These are phyloP conservation scores for Myiotriccus ornatus DNA, from an alignment of 2,797 vertebrate genomes.

Conservation along the genomic window DNA sequence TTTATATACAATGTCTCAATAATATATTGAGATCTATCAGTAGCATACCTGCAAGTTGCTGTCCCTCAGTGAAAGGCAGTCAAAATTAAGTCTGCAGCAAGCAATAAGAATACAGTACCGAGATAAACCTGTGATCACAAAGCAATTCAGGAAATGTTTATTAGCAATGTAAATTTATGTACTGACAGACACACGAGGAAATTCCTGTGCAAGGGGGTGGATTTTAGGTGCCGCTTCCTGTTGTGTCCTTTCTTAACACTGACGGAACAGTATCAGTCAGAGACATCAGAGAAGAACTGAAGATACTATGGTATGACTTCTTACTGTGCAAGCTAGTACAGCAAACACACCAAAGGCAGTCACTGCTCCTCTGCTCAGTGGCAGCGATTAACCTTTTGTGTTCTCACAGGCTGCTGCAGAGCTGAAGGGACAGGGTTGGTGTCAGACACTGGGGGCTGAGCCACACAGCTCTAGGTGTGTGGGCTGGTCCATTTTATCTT, in stretches of 20 bases:
- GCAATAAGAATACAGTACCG: neutral
- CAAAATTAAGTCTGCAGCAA: neutral
- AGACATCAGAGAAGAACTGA: neutral
- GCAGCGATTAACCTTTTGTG: neutral
- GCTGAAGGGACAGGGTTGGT: too few relatives aligned
- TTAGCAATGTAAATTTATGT: neutral
- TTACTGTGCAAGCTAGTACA: neutral
- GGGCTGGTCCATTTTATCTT: neutral
- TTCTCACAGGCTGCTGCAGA: accelerated
- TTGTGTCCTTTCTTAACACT: neutral
- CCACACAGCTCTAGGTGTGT: accelerated
- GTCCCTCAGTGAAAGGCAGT: neutral
- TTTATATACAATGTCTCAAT: neutral
- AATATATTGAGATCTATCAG: neutral
- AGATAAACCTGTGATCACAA: neutral
- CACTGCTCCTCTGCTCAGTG: neutral
- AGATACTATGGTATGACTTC: neutral
- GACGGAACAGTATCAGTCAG: neutral
- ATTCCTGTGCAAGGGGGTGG: neutral
- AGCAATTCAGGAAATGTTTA: neutral
- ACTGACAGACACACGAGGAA: neutral
- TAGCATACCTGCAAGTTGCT: neutral
- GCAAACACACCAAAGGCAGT: neutral
- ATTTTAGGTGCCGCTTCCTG: neutral
- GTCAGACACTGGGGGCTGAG: accelerated